Base-by-base conservation (phyloP, 2,888 invertebrate species). In the Pasiphila rectangulata region DNA sequence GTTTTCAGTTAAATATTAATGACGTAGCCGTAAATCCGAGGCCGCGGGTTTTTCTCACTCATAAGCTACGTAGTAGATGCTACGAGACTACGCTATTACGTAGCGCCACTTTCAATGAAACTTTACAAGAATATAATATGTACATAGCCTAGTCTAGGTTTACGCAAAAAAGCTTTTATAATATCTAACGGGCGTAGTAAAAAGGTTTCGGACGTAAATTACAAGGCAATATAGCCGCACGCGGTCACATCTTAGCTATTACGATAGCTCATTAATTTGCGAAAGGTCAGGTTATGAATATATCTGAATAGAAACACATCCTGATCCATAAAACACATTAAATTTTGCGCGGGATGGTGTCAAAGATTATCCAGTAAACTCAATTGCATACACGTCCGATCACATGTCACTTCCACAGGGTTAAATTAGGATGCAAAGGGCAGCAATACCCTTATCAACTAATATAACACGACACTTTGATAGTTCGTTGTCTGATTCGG, bases 91-190 rank as follows among this genome's bases (percentile, higher is more conserved):
- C 64, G 63, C 46, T 50, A n/a, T 0, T 4, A 21, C 5, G 15
- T 40, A 27, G 46, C 37, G 56, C 55, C 62, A 65, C 61, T 67
- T 67, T 67, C 60, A 74, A 69, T 68, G 63, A 67, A 72, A 72
- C 60, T 68, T 64, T 45, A 45, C 57, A 61, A 57, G 41, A 46
- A 46, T 61, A 54, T 58, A 16, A 2, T 4, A 32, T 13, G n/a
- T 15, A 15, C 20, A 36, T 10, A 5, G 15, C 15, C 9, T 15
- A 7, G 0, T 23, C 9, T 30, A 35, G 20, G 29, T 19, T 32
- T 32, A 32, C 7, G 9, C 2, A 6, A 21, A 21, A 21, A 7
- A 30, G 35, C 23, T 46, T 6, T 21, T 17, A 40, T 44, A 36
- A 25, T 45, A 9, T 9, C 20, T 17, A 29, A 30, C 19, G 21